Percentiles rank a stretch among this genome's conserved stretches.
phyloP scores from a whole-genome alignment of 1,140 invertebrate genomes.

The Marisa cornuarietis region DNA sequence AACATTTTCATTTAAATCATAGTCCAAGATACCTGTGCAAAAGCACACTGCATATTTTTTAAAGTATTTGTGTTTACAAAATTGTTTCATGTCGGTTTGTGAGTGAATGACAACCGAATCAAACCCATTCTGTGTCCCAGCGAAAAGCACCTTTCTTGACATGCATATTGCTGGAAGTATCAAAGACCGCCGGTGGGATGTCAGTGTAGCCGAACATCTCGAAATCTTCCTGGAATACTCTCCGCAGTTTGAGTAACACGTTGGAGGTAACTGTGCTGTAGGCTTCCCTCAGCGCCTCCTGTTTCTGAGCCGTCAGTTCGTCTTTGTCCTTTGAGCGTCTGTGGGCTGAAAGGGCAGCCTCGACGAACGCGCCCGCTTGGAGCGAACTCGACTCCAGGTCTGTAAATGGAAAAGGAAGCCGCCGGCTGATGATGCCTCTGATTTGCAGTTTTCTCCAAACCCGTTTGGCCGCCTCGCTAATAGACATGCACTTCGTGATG shows the following conservation, averaged over 20 bases:
- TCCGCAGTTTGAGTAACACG: background rate
- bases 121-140: too few species aligned
- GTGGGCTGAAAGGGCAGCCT: background rate
- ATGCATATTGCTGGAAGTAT: too few species aligned
- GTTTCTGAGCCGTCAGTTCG: constrained; percentile 7
- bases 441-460: constrained; percentile 17
- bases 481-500: constrained; percentile 7
- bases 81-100: too few species aligned
- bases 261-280: background rate
- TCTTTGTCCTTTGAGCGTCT: constrained; percentile 9
- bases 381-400: background rate
- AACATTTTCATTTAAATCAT: too few species aligned
- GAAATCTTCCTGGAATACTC: background rate
- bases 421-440: constrained; percentile 2
- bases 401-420: background rate
- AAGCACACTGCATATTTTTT: too few species aligned
- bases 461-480: background rate
- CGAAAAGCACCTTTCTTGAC: too few species aligned
- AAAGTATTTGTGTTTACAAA: too few species aligned
- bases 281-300: background rate
- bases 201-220: constrained; percentile 2
- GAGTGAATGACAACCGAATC: too few species aligned
- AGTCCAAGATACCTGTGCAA: too few species aligned
- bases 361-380: background rate
- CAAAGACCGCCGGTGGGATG: background rate